Evolutionary conservation across 2,113 vertebrate genomes (phyloP), one percentile per base, ranked within the genome.

Genomic region (Callionymus lyra): DNA sequence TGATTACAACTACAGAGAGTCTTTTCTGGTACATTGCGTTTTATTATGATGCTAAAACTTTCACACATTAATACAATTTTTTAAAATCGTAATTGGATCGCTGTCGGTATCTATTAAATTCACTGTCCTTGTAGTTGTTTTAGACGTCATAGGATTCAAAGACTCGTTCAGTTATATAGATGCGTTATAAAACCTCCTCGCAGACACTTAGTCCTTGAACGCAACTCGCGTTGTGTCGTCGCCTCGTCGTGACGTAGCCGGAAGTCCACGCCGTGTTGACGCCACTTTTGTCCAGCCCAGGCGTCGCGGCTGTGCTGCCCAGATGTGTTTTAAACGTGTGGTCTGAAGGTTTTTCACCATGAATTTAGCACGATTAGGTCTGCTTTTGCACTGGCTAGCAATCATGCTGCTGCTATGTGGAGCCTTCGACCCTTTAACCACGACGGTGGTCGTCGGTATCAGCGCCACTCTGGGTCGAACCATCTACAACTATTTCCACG

Each of bases 401-500:
- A 32, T 69, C 0, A n/a, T 40, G 2, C 1, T 46, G 5, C 39
- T 63, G 32, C 34, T 56, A 6, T 77, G 79, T 0, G 41, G 59
- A 35, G 43, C 79, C 2, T 72, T 86, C 18, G 84, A 86, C 9
- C 84, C 82, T 1, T 0, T 86, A 18, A 74, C 77, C 18, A 68
- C 75, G 12, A 55, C 76, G 0, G 4, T 81, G 2, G 13, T 70
- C 1, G 0, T 76, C 0, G 75, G 74, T 2, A 1, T 59, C 2
- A 50, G 64, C 6, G 77, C 68, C 0, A 31, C 57, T 9, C 34
- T 86, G 2, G 74, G 82, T 1, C 63, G 57, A 1, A 55, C 39
- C 0, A 45, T 86, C 6, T 85, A 68, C 54, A 65, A 63, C 15
- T 84, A 74, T 56, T 68, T 85, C 1, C 56, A 46, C 1, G 83